Conservation (phyloP, 2,888 invertebrate species). For the Troides aeacus region DNA sequence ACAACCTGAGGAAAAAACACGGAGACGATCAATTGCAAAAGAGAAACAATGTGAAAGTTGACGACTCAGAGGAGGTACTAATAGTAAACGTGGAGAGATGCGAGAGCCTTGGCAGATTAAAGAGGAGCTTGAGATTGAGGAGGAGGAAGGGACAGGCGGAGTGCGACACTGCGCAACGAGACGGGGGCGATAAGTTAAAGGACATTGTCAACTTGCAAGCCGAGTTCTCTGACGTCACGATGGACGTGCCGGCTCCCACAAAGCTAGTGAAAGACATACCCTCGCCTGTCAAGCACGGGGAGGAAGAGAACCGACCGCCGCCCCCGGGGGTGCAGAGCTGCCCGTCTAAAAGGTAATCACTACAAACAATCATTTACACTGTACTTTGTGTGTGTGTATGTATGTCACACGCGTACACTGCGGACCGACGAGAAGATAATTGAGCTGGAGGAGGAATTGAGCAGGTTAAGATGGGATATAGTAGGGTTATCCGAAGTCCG, state of each 20-base stretch:
- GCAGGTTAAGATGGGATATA: too few species aligned
- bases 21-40: slow-evolving; percentile 29
- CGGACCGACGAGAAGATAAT: too few species aligned
- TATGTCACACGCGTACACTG: too few species aligned
- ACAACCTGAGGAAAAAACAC: slow-evolving; percentile 54
- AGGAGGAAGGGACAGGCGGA: slow-evolving; percentile 49
- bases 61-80: slow-evolving; percentile 36
- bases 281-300: slow-evolving; percentile 51
- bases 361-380: neutral
- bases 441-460: too few species aligned
- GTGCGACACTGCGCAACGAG: slow-evolving; percentile 41
- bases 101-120: slow-evolving; percentile 37
- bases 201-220: slow-evolving; percentile 64
- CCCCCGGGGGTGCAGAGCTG: slow-evolving; percentile 59
- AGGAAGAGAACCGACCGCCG: slow-evolving; percentile 59
- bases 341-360: slow-evolving; percentile 62
- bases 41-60: slow-evolving; percentile 25
- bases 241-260: slow-evolving; percentile 52
- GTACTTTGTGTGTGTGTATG: too few species aligned
- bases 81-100: slow-evolving; percentile 46
- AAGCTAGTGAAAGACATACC: slow-evolving; percentile 57
- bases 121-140: slow-evolving; percentile 54
- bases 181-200: slow-evolving; percentile 49
- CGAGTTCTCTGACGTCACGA: slow-evolving; percentile 65
- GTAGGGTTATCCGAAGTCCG: too few species aligned